Percentiles rank a stretch among this genome's conserved stretches.
Conservation (phyloP, 2,113 vertebrate genomes). For the Promerops cafer region DNA sequence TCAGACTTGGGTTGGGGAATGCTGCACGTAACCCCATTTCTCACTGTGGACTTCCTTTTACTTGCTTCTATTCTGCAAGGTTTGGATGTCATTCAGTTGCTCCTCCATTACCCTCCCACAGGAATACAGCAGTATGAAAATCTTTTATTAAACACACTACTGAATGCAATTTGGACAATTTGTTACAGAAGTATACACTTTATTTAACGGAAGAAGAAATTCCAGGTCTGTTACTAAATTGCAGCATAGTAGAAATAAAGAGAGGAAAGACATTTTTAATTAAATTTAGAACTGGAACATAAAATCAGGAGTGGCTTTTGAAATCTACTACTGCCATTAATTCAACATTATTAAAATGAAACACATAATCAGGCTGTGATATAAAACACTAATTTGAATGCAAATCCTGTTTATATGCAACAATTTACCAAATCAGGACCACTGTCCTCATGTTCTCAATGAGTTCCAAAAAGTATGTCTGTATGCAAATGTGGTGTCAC, state of each 20-base stretch:
- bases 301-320: background rate
- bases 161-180: background rate
- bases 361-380: background rate
- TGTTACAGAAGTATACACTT: background rate
- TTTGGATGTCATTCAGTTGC: background rate
- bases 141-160: background rate
- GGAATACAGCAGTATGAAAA: background rate
- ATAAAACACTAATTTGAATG: conserved; percentile 13
- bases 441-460: background rate
- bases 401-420: conserved; percentile 25
- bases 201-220: background rate
- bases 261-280: background rate
- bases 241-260: background rate
- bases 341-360: conserved; percentile 14
- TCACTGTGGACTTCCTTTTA: background rate
- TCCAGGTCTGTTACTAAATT: background rate
- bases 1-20: background rate
- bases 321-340: background rate
- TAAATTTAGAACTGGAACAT: background rate
- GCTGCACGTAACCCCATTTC: background rate
- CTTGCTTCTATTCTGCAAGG: background rate
- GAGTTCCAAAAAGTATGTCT: conserved; percentile 8
- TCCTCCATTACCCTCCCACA: background rate
- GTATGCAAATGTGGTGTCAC: background rate
- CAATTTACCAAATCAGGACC: conserved; percentile 14